Evolutionary conservation across 2,113 vertebrate genomes (phyloP), one percentile per base, ranked within the genome.

Genomic region (Perccottus glenii): DNA sequence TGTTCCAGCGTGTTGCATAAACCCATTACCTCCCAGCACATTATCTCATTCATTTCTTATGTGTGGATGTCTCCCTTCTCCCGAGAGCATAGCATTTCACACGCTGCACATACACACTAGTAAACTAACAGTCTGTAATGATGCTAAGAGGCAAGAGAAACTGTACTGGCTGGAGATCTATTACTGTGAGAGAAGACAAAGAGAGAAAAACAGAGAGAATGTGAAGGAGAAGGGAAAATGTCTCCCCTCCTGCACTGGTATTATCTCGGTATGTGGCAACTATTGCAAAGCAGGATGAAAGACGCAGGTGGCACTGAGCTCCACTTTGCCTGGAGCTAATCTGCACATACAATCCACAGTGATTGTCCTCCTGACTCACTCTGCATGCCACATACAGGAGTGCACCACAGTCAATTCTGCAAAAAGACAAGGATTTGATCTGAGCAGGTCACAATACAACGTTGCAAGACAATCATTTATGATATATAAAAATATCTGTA

Each of bases 31-130:
- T 94, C 93, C 91, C 83, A 84, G 89, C 93, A 93, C 94, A 95
- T 95, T 94, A 94, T 93, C 93, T 94, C 94, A 93, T 94, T 93
- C 94, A 94, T 95, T 94, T 94, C 94, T 93, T 94, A 94, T 91
- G 93, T 92, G 93, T 89, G 93, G 94, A 94, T 93, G 91, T 92
- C 92, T 93, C 92, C 91, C 58, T 88, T 92, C 90, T 95, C 95
- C 94, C 92, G 91, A 90, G 93, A 95, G 94, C 93, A 94, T 91
- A 88, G 93, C 92, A 92, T 93, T 89, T 91, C 91, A 92, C 90
- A 93, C 89, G 87, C 87, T 80, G 88, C 64, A 70, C 72, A 69
- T 33, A 73, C 5, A 33, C 91, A 92, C 92, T 91, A 90, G 90
- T 93, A 93, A 92, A 93, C 91, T 93, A 92, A 92, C 92, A 94